These are phyloP conservation scores for Calonectris borealis DNA, from an alignment of 2,113 vertebrate species.

Conservation along the genomic window DNA sequence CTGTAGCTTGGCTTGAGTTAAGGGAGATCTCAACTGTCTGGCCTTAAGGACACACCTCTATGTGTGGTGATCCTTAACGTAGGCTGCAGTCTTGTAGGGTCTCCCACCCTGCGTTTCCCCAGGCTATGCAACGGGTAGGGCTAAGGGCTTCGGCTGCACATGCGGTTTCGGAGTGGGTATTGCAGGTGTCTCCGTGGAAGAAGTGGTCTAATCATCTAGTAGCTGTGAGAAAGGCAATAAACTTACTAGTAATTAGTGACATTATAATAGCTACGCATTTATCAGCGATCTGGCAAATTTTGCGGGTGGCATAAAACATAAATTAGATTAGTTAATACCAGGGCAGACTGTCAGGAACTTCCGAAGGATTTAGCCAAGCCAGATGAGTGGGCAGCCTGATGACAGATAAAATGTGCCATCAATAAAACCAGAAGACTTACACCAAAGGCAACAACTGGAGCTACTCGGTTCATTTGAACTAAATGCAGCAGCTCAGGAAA, in stretches of 20 bases:
- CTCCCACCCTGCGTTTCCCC: background rate
- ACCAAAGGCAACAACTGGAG: background rate
- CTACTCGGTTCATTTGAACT: background rate
- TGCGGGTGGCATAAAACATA: background rate
- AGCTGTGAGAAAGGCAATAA: background rate
- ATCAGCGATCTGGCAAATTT: background rate
- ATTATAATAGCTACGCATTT: rapidly evolving
- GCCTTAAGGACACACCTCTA: background rate
- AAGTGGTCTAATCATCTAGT: rapidly evolving
- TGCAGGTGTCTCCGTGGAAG: rapidly evolving
- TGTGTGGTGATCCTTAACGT: background rate
- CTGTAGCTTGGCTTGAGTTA: background rate
- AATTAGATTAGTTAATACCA: background rate
- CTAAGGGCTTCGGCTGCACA: background rate
- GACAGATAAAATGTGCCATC: background rate
- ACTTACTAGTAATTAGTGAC: background rate
- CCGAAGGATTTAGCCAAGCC: background rate
- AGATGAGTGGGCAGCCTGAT: background rate
- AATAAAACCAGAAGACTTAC: background rate
- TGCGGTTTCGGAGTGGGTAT: background rate
- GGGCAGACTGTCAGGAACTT: background rate
- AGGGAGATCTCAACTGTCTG: background rate
- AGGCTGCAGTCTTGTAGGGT: background rate
- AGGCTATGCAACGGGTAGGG: rapidly evolving
- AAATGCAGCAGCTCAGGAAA: background rate